Base-by-base conservation (phyloP, 2,888 invertebrate genomes). In the Abscondita cerata region DNA sequence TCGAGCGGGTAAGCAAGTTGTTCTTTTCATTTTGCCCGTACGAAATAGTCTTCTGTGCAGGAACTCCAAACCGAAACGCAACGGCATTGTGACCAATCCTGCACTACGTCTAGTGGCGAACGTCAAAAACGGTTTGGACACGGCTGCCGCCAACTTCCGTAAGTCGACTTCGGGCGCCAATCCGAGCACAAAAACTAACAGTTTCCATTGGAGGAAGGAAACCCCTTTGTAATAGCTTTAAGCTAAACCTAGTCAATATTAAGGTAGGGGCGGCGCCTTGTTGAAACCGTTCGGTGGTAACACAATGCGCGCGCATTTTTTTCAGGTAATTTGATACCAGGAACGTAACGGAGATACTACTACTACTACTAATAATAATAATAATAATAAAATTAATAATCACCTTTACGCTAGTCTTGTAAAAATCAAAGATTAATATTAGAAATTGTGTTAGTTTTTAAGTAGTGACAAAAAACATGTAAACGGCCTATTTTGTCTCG, bases 1-100 rank as follows among this genome's bases (percentile, higher is more conserved):
- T 48, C 52, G 34, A 51, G 60, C 34, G 51, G 51, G 60, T 55
- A 48, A 48, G 54, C 53, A 38, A 34, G 2, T n/a, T n/a, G n/a
- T 33, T 9, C 33, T 25, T 25, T 6, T 6, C 2, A 25, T 25
- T 25, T 2, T 25, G 25, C 6, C 2, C 6, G 25, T 25, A 6
- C 25, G 25, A 25, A 25, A 25, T 25, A 4, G 25, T 13, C 5
- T 25, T 15, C 8, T 8, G 4, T n/a, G 11, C 9, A 78, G 77
- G 68, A 72, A 72, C 67, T 74, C 77, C 31, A 90, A 90, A 78
- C 86, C 85, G 77, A 93, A 93, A 81, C 85, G 93, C 60, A 93
- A 93, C 74, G 93, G 93, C 1, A 92, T 93, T 61, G 93, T 93
- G 18, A 92, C 92, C 1, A 93, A 93, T 76, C 93, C 93, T 11